Evolutionary conservation across 1,140 invertebrate genomes (phyloP).

Genomic region (Campoletis sonorensis): DNA sequence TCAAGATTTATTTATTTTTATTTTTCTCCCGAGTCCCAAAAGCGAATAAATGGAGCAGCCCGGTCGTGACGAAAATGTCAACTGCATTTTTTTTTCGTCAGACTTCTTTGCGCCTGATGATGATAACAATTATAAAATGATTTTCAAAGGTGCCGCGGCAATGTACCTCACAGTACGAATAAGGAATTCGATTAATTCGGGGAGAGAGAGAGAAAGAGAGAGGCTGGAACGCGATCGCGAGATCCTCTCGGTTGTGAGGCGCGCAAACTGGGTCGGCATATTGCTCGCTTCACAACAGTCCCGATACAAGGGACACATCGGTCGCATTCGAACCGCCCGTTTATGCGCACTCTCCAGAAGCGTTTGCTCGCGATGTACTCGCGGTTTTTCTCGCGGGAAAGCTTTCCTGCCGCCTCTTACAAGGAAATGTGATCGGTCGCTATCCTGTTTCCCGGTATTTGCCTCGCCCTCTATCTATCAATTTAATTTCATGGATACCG

Average conservation of each 20-base stretch:
- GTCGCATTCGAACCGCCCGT: neutral
- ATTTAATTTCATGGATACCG: too few relatives aligned
- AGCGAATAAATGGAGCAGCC: too few relatives aligned
- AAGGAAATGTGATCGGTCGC: neutral
- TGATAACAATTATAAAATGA: conserved; percentile 12
- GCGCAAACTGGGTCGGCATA: conserved; percentile 8
- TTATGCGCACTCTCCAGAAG: neutral
- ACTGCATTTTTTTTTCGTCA: neutral
- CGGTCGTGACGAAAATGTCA: too few relatives aligned
- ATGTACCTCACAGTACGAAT: neutral
- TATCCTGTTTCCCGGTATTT: neutral
- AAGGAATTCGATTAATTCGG: conserved; percentile 14
- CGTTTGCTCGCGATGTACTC: neutral
- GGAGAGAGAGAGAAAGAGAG: neutral
- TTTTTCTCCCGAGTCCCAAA: too few relatives aligned
- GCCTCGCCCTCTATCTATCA: neutral
- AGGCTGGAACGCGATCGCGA: neutral
- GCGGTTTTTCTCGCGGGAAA: conserved; percentile 8
- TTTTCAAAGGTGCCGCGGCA: conserved; percentile 15
- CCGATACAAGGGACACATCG: neutral
- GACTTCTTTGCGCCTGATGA: neutral
- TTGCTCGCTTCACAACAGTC: neutral
- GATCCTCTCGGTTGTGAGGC: neutral
- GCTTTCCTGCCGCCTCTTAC: neutral
- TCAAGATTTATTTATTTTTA: too few relatives aligned